These are phyloP conservation scores for Megamerina dolium DNA, from an alignment of 2,888 invertebrate genomes.

Conservation along the genomic window DNA sequence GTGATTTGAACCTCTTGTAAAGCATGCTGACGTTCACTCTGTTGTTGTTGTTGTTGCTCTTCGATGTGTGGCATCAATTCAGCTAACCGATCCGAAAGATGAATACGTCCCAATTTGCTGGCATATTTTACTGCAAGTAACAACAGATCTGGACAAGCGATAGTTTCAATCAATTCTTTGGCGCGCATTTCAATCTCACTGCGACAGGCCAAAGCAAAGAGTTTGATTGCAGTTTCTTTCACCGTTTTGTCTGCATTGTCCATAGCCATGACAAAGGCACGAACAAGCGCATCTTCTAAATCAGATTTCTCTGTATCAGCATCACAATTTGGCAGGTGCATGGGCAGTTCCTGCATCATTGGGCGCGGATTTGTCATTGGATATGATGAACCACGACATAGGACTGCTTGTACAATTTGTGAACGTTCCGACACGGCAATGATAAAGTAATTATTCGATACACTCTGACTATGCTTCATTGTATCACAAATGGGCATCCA, in stretches of 20 bases:
- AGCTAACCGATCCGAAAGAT: conserved; percentile 71
- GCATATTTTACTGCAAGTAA: conserved; percentile 87
- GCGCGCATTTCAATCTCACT: conserved; percentile 81
- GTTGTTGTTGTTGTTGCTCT: conserved; percentile 29
- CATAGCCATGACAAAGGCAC: conserved; percentile 58
- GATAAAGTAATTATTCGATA: conserved; percentile 69
- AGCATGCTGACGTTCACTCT: conserved; percentile 14
- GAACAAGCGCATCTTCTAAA: conserved; percentile 69
- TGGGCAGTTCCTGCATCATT: conserved; percentile 66
- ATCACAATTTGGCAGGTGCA: conserved; percentile 75
- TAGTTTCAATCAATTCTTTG: conserved; percentile 75
- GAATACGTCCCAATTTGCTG: conserved; percentile 66
- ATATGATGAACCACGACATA: conserved; percentile 83
- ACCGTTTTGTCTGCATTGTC: conserved; percentile 62
- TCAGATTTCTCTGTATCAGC: conserved; percentile 71
- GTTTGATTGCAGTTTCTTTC: conserved; percentile 75
- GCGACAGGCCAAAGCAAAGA: conserved; percentile 85
- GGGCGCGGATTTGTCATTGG: conserved; percentile 85
- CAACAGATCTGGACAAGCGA: conserved; percentile 70
- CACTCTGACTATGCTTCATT: conserved; percentile 60
- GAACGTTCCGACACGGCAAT: conserved; percentile 72
- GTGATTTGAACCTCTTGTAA: conserved; percentile 34
- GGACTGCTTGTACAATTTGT: conserved; percentile 72
- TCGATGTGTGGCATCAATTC: conserved; percentile 53
- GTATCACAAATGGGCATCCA: conserved; percentile 83